Evolutionary conservation across 2,797 vertebrate genomes (phyloP), one percentile per base, ranked within the genome.

Genomic region (Danio tinwini): DNA sequence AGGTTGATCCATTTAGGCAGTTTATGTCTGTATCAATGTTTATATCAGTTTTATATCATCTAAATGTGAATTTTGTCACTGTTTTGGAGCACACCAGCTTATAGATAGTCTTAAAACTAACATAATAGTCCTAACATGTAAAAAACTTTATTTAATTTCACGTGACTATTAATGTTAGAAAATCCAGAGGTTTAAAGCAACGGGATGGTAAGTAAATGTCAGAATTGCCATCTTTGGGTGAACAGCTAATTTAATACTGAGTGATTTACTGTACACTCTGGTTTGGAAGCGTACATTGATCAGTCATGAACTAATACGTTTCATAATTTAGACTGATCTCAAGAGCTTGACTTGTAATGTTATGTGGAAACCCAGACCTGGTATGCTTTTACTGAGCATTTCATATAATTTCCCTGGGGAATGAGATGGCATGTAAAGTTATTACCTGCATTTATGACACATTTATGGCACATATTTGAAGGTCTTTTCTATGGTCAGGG

Each of bases 391-490:
- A 58, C 40, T 11, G 17, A 72, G 7, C 39, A 45, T 72, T 56
- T 21, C 19, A 21, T 73, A n/a, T 47, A 45, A 58, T 73, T 73
- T 58, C 53, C 40, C 52, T 58, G 17, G 40, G 53, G 53, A 6
- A 58, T 44, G 6, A 64, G 17, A 61, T 55, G 47, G n/a, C 58
- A 6, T 78, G 21, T 44, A 9, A 67, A 17, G n/a, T 50, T 59
- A 59, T 59, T 7, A 11, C 4, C 29, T 29, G 29, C 29, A 29
- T 29, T 45, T 55, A 50, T 39, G 64, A 69, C 21, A 56, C 40
- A 45, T 67, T 21, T 58, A 67, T 75, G 61, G 52, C 49, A 70
- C 56, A 42, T 55, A 37, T 64, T 13, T 74, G 13, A 49, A 58
- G 45, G 40, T 61, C 47, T 74, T 75, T 50, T 61, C n/a, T n/a